Evolutionary conservation across 2,888 invertebrate genomes (phyloP).

Genomic region (Andrena bucephala): DNA sequence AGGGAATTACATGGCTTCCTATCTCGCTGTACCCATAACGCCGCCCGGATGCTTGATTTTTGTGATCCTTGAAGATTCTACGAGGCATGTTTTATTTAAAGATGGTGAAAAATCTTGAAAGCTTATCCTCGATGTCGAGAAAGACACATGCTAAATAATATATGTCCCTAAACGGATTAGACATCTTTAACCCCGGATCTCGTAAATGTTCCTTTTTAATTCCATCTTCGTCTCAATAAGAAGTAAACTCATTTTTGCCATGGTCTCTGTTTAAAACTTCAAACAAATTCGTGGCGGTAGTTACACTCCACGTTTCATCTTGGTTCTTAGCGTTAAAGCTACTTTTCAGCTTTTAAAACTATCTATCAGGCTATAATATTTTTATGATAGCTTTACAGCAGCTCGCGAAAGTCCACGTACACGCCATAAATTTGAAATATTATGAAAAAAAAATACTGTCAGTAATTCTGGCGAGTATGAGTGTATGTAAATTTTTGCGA

Average conservation of each 20-base stretch:
- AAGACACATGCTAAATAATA: conserved; percentile 43
- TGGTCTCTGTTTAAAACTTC: no score
- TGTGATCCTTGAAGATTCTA: conserved; percentile 58
- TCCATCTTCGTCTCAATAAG: not conserved
- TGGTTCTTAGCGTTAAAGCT: not conserved
- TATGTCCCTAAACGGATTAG: conserved; percentile 34
- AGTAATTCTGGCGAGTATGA: no score
- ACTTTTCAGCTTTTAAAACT: no score
- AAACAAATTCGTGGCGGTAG: not conserved
- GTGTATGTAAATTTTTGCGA: no score
- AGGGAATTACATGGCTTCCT: conserved; percentile 60
- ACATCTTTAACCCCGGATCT: conserved; percentile 19
- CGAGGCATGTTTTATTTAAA: conserved; percentile 59
- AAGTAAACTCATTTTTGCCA: not conserved
- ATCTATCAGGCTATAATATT: no score
- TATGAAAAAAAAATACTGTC: no score
- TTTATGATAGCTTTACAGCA: no score
- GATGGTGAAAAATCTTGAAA: conserved; percentile 33
- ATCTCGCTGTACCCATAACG: conserved; percentile 51
- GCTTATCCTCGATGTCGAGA: conserved; percentile 46
- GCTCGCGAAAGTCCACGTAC: no score
- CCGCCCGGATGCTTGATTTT: conserved; percentile 55
- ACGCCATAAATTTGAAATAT: no score
- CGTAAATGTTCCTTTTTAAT: conserved; percentile 24
- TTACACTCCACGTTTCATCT: not conserved